Conservation (phyloP, 2,888 invertebrate genomes). For the Tyria jacobaeae region DNA sequence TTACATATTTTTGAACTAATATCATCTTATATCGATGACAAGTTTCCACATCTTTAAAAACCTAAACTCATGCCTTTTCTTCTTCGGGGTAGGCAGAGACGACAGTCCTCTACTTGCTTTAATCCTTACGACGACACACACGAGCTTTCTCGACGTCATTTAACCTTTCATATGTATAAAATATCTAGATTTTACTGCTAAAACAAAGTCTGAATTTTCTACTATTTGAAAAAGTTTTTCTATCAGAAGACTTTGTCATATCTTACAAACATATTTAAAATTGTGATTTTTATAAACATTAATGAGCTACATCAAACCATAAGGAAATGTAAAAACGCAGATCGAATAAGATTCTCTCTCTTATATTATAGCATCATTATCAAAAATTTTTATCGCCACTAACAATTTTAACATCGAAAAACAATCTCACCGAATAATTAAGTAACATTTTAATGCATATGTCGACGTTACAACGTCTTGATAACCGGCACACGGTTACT, state of each 20-base stretch:
- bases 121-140: too few relatives aligned
- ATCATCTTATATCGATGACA: neutral
- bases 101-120: too few relatives aligned
- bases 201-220: too few relatives aligned
- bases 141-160: too few relatives aligned
- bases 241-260: neutral
- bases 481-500: slow-evolving; percentile 26
- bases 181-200: too few relatives aligned
- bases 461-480: slow-evolving; percentile 6
- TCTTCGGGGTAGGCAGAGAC: too few relatives aligned
- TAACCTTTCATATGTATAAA: too few relatives aligned
- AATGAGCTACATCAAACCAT: neutral
- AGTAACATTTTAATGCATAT: slow-evolving; percentile 17
- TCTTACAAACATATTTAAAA: neutral
- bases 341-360: slow-evolving; percentile 6
- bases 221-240: neutral
- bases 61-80: too few relatives aligned
- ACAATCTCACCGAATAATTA: slow-evolving; percentile 20
- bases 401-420: slow-evolving; percentile 14
- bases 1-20: too few relatives aligned
- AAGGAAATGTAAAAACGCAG: slow-evolving; percentile 1
- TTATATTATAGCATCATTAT: slow-evolving; percentile 10
- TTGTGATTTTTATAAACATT: slow-evolving; percentile 3
- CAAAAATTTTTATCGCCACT: slow-evolving; percentile 4
- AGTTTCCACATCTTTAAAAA: too few relatives aligned